These are phyloP conservation scores for Chelidonichthys spinosus DNA, from an alignment of 2,797 vertebrate genomes.

Conservation along the genomic window DNA sequence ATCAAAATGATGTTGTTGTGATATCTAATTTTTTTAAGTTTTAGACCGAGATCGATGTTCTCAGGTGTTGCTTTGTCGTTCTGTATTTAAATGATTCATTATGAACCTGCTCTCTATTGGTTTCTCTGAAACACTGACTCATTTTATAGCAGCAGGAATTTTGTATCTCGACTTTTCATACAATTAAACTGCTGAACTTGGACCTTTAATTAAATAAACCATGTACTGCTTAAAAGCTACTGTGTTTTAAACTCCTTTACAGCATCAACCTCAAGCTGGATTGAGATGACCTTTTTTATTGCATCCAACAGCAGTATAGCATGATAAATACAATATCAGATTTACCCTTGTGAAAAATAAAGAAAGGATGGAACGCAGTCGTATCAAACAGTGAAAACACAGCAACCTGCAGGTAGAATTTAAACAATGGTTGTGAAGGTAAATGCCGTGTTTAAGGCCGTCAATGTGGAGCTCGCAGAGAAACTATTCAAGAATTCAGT, in stretches of 20 bases:
- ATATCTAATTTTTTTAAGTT: constrained; percentile 39
- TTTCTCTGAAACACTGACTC: neutral
- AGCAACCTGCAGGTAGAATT: constrained; percentile 28
- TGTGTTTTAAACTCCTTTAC: neutral
- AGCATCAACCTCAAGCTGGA: neutral
- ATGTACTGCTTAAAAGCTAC: constrained; percentile 6
- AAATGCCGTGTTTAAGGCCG: constrained; percentile 49
- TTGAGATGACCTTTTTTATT: constrained; percentile 72
- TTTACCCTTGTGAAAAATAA: constrained; percentile 28
- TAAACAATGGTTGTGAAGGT: constrained; percentile 26
- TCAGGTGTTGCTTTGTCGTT: constrained; percentile 19
- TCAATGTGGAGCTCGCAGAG: constrained; percentile 2
- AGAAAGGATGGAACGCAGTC: constrained; percentile 6
- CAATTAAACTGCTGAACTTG: constrained; percentile 35
- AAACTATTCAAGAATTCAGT: neutral
- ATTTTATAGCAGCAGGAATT: constrained; percentile 46
- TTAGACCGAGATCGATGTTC: neutral
- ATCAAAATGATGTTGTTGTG: neutral
- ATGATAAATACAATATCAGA: constrained; percentile 64
- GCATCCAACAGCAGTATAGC: constrained; percentile 79
- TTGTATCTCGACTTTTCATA: constrained; percentile 57
- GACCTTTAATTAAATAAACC: constrained; percentile 54
- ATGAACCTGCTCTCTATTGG: neutral
- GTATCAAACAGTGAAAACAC: constrained; percentile 37
- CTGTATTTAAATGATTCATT: constrained; percentile 57